Conservation (phyloP, 1,140 invertebrate genomes). For the Dendrolimus punctatus region DNA sequence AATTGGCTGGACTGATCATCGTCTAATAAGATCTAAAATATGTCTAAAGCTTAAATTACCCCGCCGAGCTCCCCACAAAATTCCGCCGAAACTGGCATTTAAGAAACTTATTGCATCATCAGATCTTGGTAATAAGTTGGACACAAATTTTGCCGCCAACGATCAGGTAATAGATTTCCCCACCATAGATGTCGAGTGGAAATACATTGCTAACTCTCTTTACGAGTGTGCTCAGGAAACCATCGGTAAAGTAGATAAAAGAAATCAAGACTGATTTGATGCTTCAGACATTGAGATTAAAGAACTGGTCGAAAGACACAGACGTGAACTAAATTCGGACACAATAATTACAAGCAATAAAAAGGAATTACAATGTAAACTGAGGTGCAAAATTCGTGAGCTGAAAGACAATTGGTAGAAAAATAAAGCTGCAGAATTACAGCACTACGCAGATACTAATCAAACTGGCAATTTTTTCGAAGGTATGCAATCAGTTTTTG, state of each 20-base stretch:
- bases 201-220: slow-evolving; percentile 5
- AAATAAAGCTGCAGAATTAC: slow-evolving; percentile 14
- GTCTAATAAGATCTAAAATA: slow-evolving; percentile 17
- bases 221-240: slow-evolving; percentile 4
- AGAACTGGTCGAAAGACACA: slow-evolving; percentile 8
- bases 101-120: slow-evolving; percentile 3
- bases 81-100: slow-evolving; percentile 7
- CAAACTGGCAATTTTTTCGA: slow-evolving; percentile 18
- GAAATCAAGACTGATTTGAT: slow-evolving; percentile 18
- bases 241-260: slow-evolving; percentile 9
- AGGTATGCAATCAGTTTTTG: slow-evolving; percentile 4
- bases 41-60: slow-evolving; percentile 9
- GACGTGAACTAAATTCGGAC: slow-evolving; percentile 2
- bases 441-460: slow-evolving; percentile 16
- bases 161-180: neutral
- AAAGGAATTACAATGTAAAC: neutral
- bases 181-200: slow-evolving; percentile 8
- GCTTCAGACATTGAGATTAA: slow-evolving; percentile 8
- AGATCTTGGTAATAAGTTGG: neutral
- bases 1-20: slow-evolving; percentile 14
- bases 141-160: neutral
- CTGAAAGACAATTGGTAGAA: slow-evolving; percentile 19
- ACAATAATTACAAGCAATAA: neutral
- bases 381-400: slow-evolving; percentile 13
- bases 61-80: slow-evolving; percentile 12